Evolutionary conservation across 2,888 invertebrate species (phyloP).

Genomic region (Diachrysia chrysitis): DNA sequence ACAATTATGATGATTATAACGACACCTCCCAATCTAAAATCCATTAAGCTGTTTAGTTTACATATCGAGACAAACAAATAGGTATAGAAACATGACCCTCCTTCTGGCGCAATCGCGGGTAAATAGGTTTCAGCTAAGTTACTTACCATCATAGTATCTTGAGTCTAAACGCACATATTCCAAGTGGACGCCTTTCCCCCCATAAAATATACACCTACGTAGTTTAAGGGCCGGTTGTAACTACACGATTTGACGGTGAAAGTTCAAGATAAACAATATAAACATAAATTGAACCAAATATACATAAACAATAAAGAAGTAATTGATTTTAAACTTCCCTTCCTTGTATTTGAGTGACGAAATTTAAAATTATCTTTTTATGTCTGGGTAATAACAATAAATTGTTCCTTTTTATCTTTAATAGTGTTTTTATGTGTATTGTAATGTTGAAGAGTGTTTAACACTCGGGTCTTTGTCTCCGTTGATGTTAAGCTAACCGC

Average conservation of each 20-base stretch:
- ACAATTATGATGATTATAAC: too few species aligned
- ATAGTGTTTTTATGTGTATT: not conserved
- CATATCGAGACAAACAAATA: too few species aligned
- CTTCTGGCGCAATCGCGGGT: too few species aligned
- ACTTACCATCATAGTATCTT: too few species aligned
- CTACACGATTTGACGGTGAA: conserved; percentile 49
- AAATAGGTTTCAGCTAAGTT: too few species aligned
- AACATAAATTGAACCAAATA: conserved; percentile 23
- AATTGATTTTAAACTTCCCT: conserved; percentile 13
- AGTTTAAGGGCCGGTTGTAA: conserved; percentile 25
- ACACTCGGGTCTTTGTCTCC: not conserved
- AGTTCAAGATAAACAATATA: conserved; percentile 35
- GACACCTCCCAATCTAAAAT: too few species aligned
- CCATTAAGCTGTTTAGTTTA: too few species aligned
- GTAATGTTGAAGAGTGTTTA: conserved; percentile 3
- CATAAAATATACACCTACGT: conserved; percentile 70
- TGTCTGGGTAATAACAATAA: not conserved
- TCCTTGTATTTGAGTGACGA: conserved; percentile 10
- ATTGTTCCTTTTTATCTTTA: conserved; percentile 1
- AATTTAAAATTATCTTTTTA: conserved; percentile 4
- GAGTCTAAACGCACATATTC: conserved; percentile 38
- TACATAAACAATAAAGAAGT: conserved; percentile 12
- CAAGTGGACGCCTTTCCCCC: conserved; percentile 51
- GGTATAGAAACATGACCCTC: too few species aligned
- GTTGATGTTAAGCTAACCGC: not conserved